Evolutionary conservation across 2,113 vertebrate genomes (phyloP).

Genomic region (Hemicordylus capensis): DNA sequence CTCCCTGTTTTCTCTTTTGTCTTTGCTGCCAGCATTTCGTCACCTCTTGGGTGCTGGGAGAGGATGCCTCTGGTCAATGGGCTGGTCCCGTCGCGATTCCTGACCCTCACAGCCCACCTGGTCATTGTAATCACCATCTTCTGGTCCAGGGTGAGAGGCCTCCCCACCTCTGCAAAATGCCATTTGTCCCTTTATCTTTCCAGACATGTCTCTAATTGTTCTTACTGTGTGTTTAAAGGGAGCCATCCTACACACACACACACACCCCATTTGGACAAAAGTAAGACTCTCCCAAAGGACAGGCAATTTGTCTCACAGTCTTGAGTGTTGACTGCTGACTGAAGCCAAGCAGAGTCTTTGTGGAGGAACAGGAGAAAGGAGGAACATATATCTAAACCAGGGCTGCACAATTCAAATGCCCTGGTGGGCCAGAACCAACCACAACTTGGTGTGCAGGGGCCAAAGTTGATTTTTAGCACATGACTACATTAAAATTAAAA

Average conservation of each 20-base stretch:
- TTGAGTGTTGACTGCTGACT: neutral
- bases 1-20: neutral
- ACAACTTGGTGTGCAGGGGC: too few relatives aligned
- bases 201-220: too few relatives aligned
- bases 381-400: neutral
- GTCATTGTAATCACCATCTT: constrained; percentile 90
- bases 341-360: neutral
- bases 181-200: neutral
- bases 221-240: neutral
- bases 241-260: neutral
- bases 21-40: neutral
- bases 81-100: constrained; percentile 86
- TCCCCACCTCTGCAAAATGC: too few relatives aligned
- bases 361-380: neutral
- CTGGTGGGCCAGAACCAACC: too few relatives aligned
- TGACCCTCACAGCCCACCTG: constrained; percentile 85
- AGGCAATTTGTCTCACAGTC: neutral
- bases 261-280: neutral
- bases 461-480: too few relatives aligned
- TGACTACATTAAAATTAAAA: too few relatives aligned
- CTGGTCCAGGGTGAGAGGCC: constrained; percentile 85
- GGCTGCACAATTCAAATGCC: too few relatives aligned
- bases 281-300: neutral
- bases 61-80: constrained; percentile 80
- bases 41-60: neutral